Conservation (phyloP, 1,140 invertebrate species). For the Apis florea region DNA sequence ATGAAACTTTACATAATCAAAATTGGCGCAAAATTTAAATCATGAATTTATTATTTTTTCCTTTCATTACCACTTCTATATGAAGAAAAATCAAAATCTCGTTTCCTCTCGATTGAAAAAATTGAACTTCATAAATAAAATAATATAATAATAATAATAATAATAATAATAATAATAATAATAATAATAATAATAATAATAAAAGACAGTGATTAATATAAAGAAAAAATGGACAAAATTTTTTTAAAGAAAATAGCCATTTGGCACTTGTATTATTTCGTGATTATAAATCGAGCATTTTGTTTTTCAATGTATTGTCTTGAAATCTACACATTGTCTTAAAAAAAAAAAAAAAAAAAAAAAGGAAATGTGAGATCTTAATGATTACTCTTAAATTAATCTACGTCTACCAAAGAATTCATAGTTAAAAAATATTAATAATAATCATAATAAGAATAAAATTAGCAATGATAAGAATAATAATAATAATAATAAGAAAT, state of each 20-base stretch:
- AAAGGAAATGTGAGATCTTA: conserved; percentile 36
- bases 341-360: conserved; percentile 44
- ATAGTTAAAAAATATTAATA: conserved; percentile 22
- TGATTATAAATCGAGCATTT: neutral
- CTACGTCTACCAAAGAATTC: neutral
- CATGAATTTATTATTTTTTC: too few relatives aligned
- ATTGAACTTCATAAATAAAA: neutral
- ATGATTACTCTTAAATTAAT: conserved; percentile 12
- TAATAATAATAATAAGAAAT: neutral
- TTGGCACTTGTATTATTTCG: neutral
- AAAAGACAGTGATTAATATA: too few relatives aligned
- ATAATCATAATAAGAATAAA: conserved; percentile 4
- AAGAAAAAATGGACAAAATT: too few relatives aligned
- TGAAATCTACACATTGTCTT: conserved; percentile 33
- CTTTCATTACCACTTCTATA: neutral
- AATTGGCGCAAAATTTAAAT: neutral
- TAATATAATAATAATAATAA: neutral
- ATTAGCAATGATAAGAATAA: conserved; percentile 14
- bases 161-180: neutral
- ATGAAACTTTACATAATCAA: neutral
- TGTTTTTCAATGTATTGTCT: neutral
- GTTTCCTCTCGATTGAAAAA: conserved; percentile 10
- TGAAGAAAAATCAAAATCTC: neutral
- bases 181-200: too few relatives aligned
- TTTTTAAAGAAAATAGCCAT: neutral